These are phyloP conservation scores for Pycnomerus fuliginosus DNA, from an alignment of 2,888 invertebrate species.

Conservation along the genomic window DNA sequence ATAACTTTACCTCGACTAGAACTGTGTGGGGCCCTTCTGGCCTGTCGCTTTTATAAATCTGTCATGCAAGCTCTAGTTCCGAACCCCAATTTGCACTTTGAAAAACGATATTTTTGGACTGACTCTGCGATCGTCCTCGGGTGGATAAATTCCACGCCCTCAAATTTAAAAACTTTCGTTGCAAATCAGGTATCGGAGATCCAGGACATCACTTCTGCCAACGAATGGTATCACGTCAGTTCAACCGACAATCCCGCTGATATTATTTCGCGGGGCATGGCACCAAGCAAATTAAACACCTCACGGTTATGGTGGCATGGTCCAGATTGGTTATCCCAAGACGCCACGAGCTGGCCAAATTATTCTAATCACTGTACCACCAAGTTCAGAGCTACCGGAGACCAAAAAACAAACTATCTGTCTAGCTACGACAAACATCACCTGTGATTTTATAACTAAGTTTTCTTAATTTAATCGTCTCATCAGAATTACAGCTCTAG, in stretches of 20 bases:
- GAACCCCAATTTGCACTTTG: slow-evolving; percentile 1
- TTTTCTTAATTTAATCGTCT: neutral
- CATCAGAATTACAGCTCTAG: neutral
- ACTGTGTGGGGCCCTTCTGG: slow-evolving; percentile 16
- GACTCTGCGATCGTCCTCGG: slow-evolving; percentile 11
- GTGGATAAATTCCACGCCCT: slow-evolving; percentile 2
- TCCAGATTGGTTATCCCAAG: slow-evolving; percentile 2
- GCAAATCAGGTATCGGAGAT: slow-evolving; percentile 13
- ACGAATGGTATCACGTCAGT: slow-evolving; percentile 9
- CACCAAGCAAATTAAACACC: too few species aligned
- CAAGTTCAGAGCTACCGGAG: neutral
- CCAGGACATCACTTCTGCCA: neutral
- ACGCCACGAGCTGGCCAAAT: neutral
- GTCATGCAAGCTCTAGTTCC: neutral
- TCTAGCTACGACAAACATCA: neutral
- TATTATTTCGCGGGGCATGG: slow-evolving; percentile 3
- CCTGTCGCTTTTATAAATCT: slow-evolving; percentile 5
- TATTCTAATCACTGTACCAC: neutral
- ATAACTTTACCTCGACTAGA: slow-evolving; percentile 11
- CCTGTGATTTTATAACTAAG: neutral
- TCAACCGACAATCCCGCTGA: slow-evolving; percentile 12
- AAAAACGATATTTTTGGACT: slow-evolving; percentile 1
- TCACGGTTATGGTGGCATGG: slow-evolving; percentile 1
- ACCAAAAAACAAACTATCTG: neutral
- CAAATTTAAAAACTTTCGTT: slow-evolving; percentile 11